Percentiles rank a stretch among this genome's conserved stretches.
phyloP scores from a whole-genome alignment of 2,888 invertebrate species.

The Copidosoma aretas region DNA sequence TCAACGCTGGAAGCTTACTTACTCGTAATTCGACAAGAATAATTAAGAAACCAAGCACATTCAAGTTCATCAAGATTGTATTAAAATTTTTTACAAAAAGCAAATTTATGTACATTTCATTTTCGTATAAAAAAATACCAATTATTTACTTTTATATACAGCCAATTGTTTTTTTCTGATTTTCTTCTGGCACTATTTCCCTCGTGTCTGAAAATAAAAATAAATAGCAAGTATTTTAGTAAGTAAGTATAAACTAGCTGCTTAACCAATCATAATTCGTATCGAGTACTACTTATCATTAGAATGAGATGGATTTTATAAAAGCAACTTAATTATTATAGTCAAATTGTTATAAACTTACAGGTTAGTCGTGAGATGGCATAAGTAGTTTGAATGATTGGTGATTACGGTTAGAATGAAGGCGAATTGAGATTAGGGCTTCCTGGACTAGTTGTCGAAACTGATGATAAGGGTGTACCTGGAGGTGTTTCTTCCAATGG shows the following conservation, averaged over 20 bases:
- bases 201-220: slow-evolving; percentile 52
- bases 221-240: background rate
- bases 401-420: slow-evolving; percentile 55
- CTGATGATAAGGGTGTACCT: slow-evolving; percentile 59
- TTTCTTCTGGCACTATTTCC: slow-evolving; percentile 41
- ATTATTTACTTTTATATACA: slow-evolving; percentile 52
- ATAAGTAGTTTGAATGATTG: slow-evolving; percentile 45
- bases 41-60: too few relatives aligned
- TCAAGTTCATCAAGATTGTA: background rate
- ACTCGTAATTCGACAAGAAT: too few relatives aligned
- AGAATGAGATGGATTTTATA: background rate
- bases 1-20: too few relatives aligned
- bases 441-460: slow-evolving; percentile 53
- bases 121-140: background rate
- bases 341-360: slow-evolving; percentile 54
- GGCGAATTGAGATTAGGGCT: slow-evolving; percentile 61
- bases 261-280: too few relatives aligned
- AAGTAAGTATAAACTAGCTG: too few relatives aligned
- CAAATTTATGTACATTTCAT: background rate
- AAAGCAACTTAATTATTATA: slow-evolving; percentile 46
- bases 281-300: background rate
- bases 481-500: slow-evolving; percentile 71
- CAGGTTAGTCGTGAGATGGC: slow-evolving; percentile 44
- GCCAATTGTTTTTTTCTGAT: slow-evolving; percentile 54
- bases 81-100: background rate